phyloP scores from a whole-genome alignment of 2,113 vertebrate species.

The Chaenogobius annularis region DNA sequence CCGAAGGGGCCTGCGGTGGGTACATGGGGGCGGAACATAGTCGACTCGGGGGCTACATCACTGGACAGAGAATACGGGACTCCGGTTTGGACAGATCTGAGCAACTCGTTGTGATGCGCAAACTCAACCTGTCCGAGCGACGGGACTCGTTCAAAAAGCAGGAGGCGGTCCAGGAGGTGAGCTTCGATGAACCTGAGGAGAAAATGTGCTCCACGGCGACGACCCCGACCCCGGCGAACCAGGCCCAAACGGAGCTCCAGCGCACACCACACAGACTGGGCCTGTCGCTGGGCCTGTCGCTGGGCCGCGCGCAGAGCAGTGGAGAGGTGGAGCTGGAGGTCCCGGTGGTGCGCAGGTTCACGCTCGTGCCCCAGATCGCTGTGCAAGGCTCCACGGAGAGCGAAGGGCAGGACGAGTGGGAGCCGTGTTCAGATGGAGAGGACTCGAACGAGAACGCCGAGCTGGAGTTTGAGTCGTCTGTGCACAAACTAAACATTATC shows the following conservation, averaged over 20 bases:
- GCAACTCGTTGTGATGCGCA: constrained; percentile 92
- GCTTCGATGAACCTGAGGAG: constrained; percentile 88
- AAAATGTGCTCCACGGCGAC: constrained; percentile 41
- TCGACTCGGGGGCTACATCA: constrained; percentile 62
- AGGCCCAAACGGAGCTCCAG: constrained; percentile 25
- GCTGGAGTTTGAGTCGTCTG: constrained; percentile 14
- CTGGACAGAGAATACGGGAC: constrained; percentile 72
- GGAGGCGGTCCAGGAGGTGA: constrained; percentile 96
- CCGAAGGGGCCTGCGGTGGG: constrained; percentile 26
- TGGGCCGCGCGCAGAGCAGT: constrained; percentile 41
- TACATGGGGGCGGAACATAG: constrained; percentile 65
- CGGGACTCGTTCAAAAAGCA: constrained; percentile 98
- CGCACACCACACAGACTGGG: constrained; percentile 49
- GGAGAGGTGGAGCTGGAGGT: constrained; percentile 59
- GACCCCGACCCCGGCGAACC: not conserved
- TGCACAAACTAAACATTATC: constrained; percentile 13
- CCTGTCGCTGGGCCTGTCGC: constrained; percentile 50
- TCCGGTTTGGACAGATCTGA: constrained; percentile 76
- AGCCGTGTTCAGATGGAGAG: constrained; percentile 74
- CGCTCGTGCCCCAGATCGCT: constrained; percentile 85
- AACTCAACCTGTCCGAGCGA: constrained; percentile 91
- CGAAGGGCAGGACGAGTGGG: constrained; percentile 79
- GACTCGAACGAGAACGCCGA: constrained; percentile 46
- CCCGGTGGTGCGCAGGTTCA: constrained; percentile 56
- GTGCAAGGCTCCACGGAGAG: constrained; percentile 86